phyloP scores from a whole-genome alignment of 2,797 vertebrate genomes.

The Notamacropus eugenii region DNA sequence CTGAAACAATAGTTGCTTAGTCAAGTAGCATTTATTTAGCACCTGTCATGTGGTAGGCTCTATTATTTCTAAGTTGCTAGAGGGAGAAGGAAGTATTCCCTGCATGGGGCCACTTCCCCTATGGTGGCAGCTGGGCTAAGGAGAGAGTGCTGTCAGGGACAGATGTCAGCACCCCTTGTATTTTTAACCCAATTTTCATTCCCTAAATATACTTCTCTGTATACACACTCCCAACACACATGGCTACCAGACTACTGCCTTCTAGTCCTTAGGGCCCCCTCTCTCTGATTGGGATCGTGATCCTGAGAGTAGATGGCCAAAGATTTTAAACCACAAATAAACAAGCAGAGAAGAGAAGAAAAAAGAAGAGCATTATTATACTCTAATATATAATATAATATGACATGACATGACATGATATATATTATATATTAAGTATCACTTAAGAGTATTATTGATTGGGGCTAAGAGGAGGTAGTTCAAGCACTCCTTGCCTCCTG shows the following conservation, averaged over 20 bases:
- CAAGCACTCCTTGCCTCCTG: neutral
- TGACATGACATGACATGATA: too few species aligned
- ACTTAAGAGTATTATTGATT: neutral
- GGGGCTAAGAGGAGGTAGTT: neutral
- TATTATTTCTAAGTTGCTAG: neutral
- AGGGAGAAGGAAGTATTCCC: neutral
- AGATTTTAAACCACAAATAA: neutral
- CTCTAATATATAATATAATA: too few species aligned
- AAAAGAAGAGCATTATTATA: neutral
- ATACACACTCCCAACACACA: neutral
- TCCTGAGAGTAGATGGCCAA: fast-evolving
- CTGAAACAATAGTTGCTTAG: neutral
- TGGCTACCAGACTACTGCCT: neutral
- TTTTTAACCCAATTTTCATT: neutral
- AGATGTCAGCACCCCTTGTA: neutral
- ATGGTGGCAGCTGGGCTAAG: neutral
- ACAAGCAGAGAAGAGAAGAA: neutral
- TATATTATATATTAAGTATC: too few species aligned
- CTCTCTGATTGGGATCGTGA: neutral
- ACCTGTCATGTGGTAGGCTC: neutral
- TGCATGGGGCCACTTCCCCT: neutral
- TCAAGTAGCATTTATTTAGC: neutral
- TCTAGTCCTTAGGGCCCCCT: neutral
- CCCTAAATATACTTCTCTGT: neutral
- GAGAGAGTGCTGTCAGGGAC: neutral